Conservation (phyloP, 2,113 vertebrate genomes). For the Pipa parva region DNA sequence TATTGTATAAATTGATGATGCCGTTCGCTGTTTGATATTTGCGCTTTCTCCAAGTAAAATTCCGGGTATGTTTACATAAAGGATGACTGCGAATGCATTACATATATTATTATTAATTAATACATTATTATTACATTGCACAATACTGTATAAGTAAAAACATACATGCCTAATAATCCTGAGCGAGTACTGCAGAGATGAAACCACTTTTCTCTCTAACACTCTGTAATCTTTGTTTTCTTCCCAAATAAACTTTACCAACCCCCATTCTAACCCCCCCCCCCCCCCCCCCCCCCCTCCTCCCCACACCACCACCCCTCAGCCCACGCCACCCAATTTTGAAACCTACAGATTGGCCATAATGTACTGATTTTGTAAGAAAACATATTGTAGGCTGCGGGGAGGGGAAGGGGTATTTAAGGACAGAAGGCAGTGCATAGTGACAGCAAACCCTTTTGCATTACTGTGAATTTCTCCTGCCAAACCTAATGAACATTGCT, state of each 20-base stretch:
- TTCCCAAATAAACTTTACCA: neutral
- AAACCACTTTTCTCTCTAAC: too few relatives aligned
- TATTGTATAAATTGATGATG: too few relatives aligned
- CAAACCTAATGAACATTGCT: neutral
- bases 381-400: conserved; percentile 29
- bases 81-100: too few relatives aligned
- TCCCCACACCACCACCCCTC: neutral
- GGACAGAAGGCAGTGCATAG: conserved; percentile 25
- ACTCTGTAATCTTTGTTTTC: neutral
- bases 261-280: neutral
- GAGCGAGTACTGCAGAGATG: too few relatives aligned
- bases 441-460: conserved; percentile 31
- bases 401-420: conserved; percentile 31
- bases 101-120: too few relatives aligned
- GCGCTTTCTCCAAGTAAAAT: too few relatives aligned
- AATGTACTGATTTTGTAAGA: conserved; percentile 36
- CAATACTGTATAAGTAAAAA: too few relatives aligned
- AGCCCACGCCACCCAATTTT: neutral
- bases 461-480: conserved; percentile 22
- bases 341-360: conserved; percentile 29
- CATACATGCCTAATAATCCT: too few relatives aligned
- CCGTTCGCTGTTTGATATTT: too few relatives aligned
- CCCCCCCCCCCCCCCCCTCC: neutral
- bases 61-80: too few relatives aligned
- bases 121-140: too few relatives aligned